Evolutionary conservation across 2,797 vertebrate species (phyloP).

Genomic region (Neosalanx taihuensis): DNA sequence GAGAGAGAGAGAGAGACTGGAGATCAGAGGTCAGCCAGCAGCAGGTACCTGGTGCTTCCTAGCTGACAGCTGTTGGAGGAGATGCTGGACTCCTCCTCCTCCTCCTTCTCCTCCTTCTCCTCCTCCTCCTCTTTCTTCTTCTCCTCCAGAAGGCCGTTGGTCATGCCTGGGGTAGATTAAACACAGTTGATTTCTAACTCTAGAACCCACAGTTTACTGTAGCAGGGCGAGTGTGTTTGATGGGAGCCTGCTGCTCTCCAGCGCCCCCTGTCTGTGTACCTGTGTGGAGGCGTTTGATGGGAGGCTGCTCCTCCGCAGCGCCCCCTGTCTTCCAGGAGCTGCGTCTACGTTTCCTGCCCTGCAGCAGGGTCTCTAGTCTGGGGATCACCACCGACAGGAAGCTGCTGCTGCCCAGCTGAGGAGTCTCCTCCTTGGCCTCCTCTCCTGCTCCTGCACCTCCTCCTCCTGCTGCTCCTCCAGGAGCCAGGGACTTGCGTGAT

Average conservation of each 20-base stretch:
- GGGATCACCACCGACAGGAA: constrained; percentile 98
- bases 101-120: constrained; percentile 59
- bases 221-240: constrained; percentile 67
- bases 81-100: constrained; percentile 81
- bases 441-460: constrained; percentile 60
- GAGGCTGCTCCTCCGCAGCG: constrained; percentile 79
- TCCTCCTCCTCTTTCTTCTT: constrained; percentile 60
- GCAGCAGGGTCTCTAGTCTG: constrained; percentile 94
- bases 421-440: constrained; percentile 78
- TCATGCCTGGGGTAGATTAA: constrained; percentile 72
- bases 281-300: constrained; percentile 86
- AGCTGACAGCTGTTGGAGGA: constrained; percentile 90
- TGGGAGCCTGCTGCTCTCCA: constrained; percentile 58
- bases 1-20: background rate
- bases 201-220: no score
- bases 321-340: constrained; percentile 80
- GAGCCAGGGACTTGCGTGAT: constrained; percentile 74
- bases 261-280: constrained; percentile 68
- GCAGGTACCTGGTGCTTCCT: background rate
- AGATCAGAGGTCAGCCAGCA: no score
- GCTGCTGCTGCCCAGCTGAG: constrained; percentile 92
- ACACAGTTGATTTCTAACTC: no score
- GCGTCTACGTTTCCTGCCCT: constrained; percentile 93
- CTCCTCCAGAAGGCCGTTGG: constrained; percentile 83
- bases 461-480: constrained; percentile 67